Base-by-base conservation (phyloP, 2,888 invertebrate genomes). In the Stenotaenia linearis region DNA sequence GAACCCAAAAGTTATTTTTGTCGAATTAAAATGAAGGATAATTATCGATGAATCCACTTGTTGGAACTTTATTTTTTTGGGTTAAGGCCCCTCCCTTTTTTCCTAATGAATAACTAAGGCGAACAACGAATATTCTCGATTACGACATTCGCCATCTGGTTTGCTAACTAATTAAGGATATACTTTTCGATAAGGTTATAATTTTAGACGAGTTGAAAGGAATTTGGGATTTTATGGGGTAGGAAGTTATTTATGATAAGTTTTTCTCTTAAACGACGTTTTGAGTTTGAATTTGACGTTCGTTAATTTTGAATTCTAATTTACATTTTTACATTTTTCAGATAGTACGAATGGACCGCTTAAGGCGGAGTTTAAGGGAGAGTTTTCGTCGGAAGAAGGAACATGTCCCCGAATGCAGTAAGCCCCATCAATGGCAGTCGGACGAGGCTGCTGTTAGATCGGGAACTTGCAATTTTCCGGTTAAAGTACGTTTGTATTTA, bases 391-490 rank as follows among this genome's bases (percentile, higher is more conserved):
- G 93, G 82, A 93, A 96, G 88, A 97, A 96, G 90, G 87, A 88
- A 82, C 86, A 83, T 80, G 80, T 83, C 35, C 83, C 95, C 6
- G 97, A 97, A 88, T 94, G 95, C 82, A 95, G 95, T 81, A 96
- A 97, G 86, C 97, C 97, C 37, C 97, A 97, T 87, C 96, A 96
- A 86, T 98, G 98, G 98, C 96, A 97, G 87, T 94, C 97, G 56
- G 99, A 99, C 88, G 99, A 99, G 87, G 92, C 93, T 79, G 95
- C 97, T 78, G 99, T 99, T 30, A 90, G 98, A 75, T 93, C 94
- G 79, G 97, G 97, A 82, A 96, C 96, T 15, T 99, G 99, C 89
- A 94, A 93, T 85, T 99, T 99, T 89, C 92, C 94, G 83, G 98
- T 99, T 83, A 97, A 98, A 88, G 92, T 91, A 84, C 83, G 85